Percentiles rank a stretch among this genome's conserved stretches.
These are phyloP conservation scores for Chironomus tepperi DNA, from an alignment of 1,140 invertebrate species.

Conservation along the genomic window DNA sequence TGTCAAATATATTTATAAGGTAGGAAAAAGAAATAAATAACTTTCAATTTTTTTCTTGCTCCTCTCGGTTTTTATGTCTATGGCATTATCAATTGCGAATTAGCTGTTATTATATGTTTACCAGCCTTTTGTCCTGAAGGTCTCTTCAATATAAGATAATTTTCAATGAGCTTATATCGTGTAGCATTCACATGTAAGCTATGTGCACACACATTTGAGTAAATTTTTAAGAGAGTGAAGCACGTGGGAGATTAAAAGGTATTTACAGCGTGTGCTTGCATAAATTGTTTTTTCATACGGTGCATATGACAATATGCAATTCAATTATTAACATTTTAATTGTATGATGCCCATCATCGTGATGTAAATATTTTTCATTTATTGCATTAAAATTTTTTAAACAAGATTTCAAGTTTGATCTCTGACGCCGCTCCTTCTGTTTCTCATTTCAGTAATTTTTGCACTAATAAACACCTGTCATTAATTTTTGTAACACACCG, in stretches of 20 bases:
- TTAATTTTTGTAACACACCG: conserved; percentile 12
- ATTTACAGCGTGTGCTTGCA: not conserved
- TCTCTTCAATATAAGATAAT: not conserved
- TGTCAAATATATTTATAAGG: not conserved
- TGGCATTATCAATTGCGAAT: not conserved
- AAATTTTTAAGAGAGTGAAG: not conserved
- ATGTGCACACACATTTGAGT: not conserved
- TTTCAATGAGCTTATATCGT: not conserved
- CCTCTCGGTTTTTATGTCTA: not conserved
- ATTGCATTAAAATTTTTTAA: not conserved
- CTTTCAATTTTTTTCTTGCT: not conserved
- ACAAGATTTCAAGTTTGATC: not conserved
- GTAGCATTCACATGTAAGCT: conserved; percentile 5
- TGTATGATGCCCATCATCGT: not conserved
- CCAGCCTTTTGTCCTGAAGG: not conserved
- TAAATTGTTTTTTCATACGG: too few species aligned
- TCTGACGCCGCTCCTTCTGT: not conserved
- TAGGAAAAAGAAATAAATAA: not conserved
- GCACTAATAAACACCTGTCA: conserved; percentile 12
- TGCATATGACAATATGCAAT: too few species aligned
- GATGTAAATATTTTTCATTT: not conserved
- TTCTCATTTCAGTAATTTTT: not conserved
- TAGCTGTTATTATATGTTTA: not conserved
- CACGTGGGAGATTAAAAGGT: conserved; percentile 3
- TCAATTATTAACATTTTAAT: not conserved